These are phyloP conservation scores for Gymnodraco acuticeps DNA, from an alignment of 2,797 vertebrate genomes.

Conservation along the genomic window DNA sequence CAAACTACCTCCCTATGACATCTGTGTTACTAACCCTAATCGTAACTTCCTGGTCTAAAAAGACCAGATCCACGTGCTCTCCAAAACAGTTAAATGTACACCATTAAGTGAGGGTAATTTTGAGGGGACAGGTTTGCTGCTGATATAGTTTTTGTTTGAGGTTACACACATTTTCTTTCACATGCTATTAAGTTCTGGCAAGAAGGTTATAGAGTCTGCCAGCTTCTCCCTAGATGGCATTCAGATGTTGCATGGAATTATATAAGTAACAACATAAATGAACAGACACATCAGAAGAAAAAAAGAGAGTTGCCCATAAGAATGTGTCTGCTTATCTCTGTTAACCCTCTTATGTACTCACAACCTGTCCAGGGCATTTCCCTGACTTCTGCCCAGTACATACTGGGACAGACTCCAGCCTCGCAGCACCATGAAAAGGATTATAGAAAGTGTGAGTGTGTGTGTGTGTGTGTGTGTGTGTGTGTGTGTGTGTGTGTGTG, in stretches of 20 bases:
- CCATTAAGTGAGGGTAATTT: not conserved
- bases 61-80: not conserved
- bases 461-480: not conserved
- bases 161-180: not conserved
- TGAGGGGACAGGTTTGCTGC: not conserved
- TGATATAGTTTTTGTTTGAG: not conserved
- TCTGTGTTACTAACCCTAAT: not conserved
- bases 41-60: not conserved
- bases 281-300: not conserved
- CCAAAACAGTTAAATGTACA: not conserved
- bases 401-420: constrained; percentile 50
- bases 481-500: not conserved
- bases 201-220: not conserved
- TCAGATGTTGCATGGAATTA: not conserved
- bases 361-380: constrained; percentile 42
- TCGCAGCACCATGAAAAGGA: constrained; percentile 30
- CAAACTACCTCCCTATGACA: not conserved
- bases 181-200: not conserved
- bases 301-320: not conserved
- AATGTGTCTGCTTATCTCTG: constrained; percentile 55
- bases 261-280: not conserved
- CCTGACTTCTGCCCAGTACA: constrained; percentile 36
- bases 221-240: not conserved
- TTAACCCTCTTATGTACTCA: constrained; percentile 29
- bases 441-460: constrained; percentile 31